phyloP scores from a whole-genome alignment of 1,140 invertebrate species.

The Cotesia typhae region DNA sequence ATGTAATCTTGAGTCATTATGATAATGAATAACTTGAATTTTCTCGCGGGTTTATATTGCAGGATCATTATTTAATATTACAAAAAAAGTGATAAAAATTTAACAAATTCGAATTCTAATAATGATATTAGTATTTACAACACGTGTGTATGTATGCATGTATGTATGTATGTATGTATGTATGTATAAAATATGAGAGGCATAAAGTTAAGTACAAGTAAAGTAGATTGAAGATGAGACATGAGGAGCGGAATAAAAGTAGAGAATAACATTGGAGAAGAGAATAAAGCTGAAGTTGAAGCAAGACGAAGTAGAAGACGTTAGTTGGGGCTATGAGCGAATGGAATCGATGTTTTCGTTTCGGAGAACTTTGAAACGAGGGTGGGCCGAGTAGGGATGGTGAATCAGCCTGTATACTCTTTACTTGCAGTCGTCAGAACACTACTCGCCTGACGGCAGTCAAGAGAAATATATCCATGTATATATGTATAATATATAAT shows the following conservation, averaged over 20 bases:
- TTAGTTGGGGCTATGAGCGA: constrained; percentile 36
- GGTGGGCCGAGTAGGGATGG: constrained; percentile 34
- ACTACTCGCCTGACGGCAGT: constrained; percentile 35
- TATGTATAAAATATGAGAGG: constrained; percentile 14
- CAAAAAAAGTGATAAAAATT: too few relatives aligned
- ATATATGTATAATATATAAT: too few relatives aligned
- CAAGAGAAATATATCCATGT: constrained; percentile 14
- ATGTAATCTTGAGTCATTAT: constrained; percentile 7
- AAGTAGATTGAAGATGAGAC: constrained; percentile 6
- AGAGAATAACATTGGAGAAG: constrained; percentile 8
- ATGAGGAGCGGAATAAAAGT: constrained; percentile 19
- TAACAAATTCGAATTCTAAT: too few relatives aligned
- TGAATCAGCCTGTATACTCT: constrained; percentile 52
- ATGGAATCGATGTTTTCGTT: constrained; percentile 39
- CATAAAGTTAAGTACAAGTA: constrained; percentile 17
- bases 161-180: too few relatives aligned
- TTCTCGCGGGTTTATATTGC: constrained; percentile 8
- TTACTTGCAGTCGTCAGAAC: constrained; percentile 39
- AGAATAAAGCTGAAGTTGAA: constrained; percentile 11
- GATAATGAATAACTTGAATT: constrained; percentile 17
- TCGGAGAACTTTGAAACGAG: constrained; percentile 38
- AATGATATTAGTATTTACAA: too few relatives aligned
- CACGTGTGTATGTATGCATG: too few relatives aligned
- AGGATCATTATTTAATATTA: too few relatives aligned
- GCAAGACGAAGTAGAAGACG: constrained; percentile 21